Base-by-base conservation (phyloP, 2,797 vertebrate species). In the Pseudochromis fuscus region DNA sequence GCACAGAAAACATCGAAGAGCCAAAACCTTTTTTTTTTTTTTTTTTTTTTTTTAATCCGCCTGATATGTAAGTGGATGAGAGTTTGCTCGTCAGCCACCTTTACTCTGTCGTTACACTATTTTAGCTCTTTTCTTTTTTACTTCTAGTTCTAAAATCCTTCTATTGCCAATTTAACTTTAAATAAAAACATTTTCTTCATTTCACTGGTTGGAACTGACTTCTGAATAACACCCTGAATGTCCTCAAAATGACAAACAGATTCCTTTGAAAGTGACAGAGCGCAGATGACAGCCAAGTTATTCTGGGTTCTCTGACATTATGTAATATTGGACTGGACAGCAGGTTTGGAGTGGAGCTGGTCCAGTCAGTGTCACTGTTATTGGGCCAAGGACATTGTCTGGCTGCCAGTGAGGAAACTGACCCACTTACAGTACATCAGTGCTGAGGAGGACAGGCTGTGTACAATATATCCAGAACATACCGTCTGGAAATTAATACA, bases 351-450 rank as follows among this genome's bases (percentile, higher is more conserved):
- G 67, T 49, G 64, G 79, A 84, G 35, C 16, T 2, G 72, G 75
- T 84, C 87, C 89, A 81, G 84, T 69, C 64, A 18, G 75, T 75
- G 75, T 68, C 75, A 79, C 71, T 83, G 82, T 81, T 80, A 79
- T 61, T 12, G 19, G 67, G 82, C 83, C 89, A 90, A 87, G 87
- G 89, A 91, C 85, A 46, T 35, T 0, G 68, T 60, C 72, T 58
- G 76, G 31, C 78, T 73, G 85, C 86, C 85, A 81, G 72, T 0
- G 73, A 83, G 75, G 66, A 82, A 81, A 69, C 56, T 86, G 88
- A 92, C 87, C 91, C 87, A 88, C 74, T 88, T 92, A 76, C 66
- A 77, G 38, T 24, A 7, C 31, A 77, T 51, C 52, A 66, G 37
- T 58, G 76, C 67, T 15, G 57, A 4, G 27, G 69, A 75, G 65